Percentiles rank a stretch among this genome's conserved stretches.
Conservation (phyloP, 1,140 invertebrate species). For the Armadillidium nasatum region DNA sequence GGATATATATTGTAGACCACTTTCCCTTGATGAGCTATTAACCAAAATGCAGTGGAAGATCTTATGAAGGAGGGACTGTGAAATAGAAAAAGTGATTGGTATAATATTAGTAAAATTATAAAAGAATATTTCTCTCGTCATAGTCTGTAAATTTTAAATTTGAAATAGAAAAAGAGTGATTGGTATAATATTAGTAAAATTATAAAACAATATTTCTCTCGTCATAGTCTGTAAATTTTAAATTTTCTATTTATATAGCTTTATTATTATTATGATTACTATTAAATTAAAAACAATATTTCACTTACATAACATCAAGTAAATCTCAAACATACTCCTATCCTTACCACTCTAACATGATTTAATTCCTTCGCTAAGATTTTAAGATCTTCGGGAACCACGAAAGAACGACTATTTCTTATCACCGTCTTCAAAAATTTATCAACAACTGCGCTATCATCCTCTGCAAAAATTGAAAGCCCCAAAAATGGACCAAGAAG, state of each 20-base stretch:
- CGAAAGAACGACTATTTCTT: constrained; percentile 24
- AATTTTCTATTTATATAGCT: no score
- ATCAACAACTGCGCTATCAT: constrained; percentile 73
- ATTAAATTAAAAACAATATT: no score
- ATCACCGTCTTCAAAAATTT: constrained; percentile 55
- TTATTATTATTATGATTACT: no score
- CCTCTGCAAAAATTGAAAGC: constrained; percentile 86
- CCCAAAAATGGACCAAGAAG: constrained; percentile 85
- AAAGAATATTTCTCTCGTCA: no score
- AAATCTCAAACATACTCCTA: constrained; percentile 46
- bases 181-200: no score
- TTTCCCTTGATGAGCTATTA: constrained; percentile 68
- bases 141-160: no score
- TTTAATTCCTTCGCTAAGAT: constrained; percentile 34
- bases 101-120: no score
- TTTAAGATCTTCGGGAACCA: constrained; percentile 29
- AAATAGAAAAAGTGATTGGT: constrained; percentile 9
- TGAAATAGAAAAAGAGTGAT: no score
- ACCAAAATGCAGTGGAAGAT: constrained; percentile 78
- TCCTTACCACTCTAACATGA: constrained; percentile 32
- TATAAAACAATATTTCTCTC: no score
- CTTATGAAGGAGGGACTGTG: constrained; percentile 64
- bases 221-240: no score
- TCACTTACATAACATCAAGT: no score
- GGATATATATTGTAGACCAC: constrained; percentile 71